Evolutionary conservation across 2,888 invertebrate genomes (phyloP).

Genomic region (Crioceris asparagi): DNA sequence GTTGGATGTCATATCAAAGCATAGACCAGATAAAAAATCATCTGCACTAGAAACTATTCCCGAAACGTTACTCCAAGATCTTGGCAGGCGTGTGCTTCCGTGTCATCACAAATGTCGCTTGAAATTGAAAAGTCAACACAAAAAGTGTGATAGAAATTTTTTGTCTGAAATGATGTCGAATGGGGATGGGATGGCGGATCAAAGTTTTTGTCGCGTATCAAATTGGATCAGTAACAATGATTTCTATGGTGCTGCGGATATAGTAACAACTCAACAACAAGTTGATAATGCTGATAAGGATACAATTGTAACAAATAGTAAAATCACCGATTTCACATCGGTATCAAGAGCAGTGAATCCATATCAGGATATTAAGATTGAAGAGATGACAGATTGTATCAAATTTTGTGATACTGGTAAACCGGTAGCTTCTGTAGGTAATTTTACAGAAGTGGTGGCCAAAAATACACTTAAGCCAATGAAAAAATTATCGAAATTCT

Average conservation of each 20-base stretch:
- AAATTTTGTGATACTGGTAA: no score
- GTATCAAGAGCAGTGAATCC: conserved; percentile 17
- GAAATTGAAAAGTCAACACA: background rate
- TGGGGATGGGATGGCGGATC: conserved; percentile 18
- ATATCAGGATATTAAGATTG: conserved; percentile 22
- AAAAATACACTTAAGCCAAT: conserved; percentile 14
- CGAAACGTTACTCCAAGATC: no score
- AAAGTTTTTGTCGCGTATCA: conserved; percentile 27
- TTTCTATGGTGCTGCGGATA: conserved; percentile 22
- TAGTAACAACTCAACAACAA: conserved; percentile 15
- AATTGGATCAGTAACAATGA: conserved; percentile 33
- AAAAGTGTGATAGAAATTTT: no score
- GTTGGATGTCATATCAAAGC: background rate
- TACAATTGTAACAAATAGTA: conserved; percentile 15
- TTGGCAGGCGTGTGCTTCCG: no score
- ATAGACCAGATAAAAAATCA: background rate
- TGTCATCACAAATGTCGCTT: conserved; percentile 8
- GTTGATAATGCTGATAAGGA: conserved; percentile 15
- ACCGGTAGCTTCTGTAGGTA: conserved; percentile 16
- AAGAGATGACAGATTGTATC: conserved; percentile 23
- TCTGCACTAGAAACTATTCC: no score
- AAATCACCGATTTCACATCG: conserved; percentile 29
- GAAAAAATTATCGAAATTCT: conserved; percentile 20
- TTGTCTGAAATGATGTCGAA: conserved; percentile 19
- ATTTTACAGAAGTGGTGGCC: conserved; percentile 17